Base-by-base conservation (phyloP, 2,888 invertebrate genomes). In the Dryomyza anilis region DNA sequence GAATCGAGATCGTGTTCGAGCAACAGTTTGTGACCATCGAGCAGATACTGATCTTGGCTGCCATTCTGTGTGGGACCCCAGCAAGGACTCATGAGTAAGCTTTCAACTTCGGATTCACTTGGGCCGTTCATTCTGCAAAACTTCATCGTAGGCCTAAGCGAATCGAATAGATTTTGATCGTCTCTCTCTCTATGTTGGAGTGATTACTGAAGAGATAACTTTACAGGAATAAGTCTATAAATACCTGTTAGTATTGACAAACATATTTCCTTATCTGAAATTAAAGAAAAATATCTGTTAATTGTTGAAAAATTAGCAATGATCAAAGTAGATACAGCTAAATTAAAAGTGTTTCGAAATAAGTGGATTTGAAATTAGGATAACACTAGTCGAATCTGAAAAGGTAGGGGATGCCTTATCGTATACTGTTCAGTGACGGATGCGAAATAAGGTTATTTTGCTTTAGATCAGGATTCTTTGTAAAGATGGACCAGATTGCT, bases 51-150 rank as follows among this genome's bases (percentile, higher is more conserved):
- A 74, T 84, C 85, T 72, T 84, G 85, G 68, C 80, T 78, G 76
- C 82, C 80, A 75, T 85, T 77, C 79, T 83, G 78, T 76, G 83
- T 71, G 76, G 88, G 86, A 73, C 80, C 87, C 91, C 91, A 91
- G 85, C 90, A 90, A 70, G 88, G 86, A 77, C 89, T 88, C 82
- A 89, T 89, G 81, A 91, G 86, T 73, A 91, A 85, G 79, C 90
- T 89, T 84, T 91, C 91, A 77, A 88, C 88, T 82, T 88, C 88
- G 73, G 84, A 83, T 80, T 84, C 84, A 75, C 80, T 84, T 79
- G 84, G 83, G 73, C 83, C 81, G 79, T 83, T 83, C 84, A 84
- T 84, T 77, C 83, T 83, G 81, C 84, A 85, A 85, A 87, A 87
- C 87, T 88, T 88, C 88, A 88, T 88, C 81, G 78, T 86, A 85